A percentile compares a stretch with the other conserved stretches of the same genome.
These are phyloP conservation scores for Formicarius rufipectus DNA, from an alignment of 2,113 vertebrate genomes.

Conservation along the genomic window DNA sequence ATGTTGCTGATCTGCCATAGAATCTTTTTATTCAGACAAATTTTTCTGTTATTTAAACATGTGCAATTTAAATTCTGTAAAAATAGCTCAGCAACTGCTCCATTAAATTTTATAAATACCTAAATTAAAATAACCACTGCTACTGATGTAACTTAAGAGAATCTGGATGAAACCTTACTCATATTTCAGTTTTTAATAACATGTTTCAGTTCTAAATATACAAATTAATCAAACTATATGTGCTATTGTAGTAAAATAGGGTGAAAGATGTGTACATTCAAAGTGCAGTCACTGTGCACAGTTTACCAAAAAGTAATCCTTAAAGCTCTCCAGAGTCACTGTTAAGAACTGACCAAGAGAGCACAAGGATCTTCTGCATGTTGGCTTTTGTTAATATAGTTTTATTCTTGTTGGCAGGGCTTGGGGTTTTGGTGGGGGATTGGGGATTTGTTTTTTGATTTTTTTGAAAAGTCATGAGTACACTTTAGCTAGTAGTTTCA, in stretches of 20 bases:
- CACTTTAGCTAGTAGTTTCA: no score
- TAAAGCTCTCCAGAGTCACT: neutral
- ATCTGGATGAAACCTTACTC: neutral
- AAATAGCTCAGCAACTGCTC: neutral
- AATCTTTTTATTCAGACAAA: neutral
- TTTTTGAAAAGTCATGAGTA: no score
- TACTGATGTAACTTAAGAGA: neutral
- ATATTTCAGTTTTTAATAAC: neutral
- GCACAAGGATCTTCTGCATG: no score
- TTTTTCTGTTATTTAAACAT: neutral
- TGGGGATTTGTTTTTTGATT: no score
- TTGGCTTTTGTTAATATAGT: no score
- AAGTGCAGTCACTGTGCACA: neutral
- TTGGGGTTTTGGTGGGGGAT: no score
- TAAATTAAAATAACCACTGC: neutral
- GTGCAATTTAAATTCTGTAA: neutral
- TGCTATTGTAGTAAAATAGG: neutral
- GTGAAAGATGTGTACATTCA: neutral
- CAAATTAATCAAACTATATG: neutral
- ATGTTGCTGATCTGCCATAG: neutral
- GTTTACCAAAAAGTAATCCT: neutral
- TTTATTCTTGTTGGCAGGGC: no score
- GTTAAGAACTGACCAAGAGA: neutral
- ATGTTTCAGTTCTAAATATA: neutral
- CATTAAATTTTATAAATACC: neutral